These are phyloP conservation scores for Drosophila sucinea DNA, from an alignment of 1,140 invertebrate species.

Conservation along the genomic window DNA sequence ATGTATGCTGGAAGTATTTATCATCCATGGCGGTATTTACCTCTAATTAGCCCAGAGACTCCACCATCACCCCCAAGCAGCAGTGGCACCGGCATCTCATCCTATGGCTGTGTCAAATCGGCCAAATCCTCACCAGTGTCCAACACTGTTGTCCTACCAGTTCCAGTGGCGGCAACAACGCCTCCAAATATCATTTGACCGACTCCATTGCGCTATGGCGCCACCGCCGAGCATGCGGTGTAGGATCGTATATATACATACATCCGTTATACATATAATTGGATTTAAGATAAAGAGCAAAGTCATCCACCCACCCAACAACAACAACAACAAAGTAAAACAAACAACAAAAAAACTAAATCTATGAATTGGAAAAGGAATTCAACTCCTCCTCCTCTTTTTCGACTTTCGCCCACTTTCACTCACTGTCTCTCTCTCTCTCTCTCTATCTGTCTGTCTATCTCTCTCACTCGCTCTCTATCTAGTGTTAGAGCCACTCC, in stretches of 20 bases:
- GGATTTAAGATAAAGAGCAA: conserved; percentile 10
- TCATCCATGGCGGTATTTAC: conserved; percentile 82
- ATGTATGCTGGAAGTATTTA: conserved; percentile 80
- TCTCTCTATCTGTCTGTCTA: not conserved
- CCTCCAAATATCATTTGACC: conserved; percentile 83
- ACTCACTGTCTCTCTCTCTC: not conserved
- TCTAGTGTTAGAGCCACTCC: conserved; percentile 46
- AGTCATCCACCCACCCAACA: conserved; percentile 17
- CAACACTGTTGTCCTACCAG: conserved; percentile 19
- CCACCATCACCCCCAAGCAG: conserved; percentile 80
- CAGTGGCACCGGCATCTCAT: conserved; percentile 74
- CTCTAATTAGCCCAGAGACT: conserved; percentile 77
- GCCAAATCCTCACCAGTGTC: conserved; percentile 76
- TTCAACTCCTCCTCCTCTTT: not conserved
- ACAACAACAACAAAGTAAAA: conserved; percentile 1
- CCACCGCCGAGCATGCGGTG: conserved; percentile 76
- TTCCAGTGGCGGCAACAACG: conserved; percentile 44
- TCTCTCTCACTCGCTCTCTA: conserved; percentile 15
- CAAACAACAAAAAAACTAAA: conserved; percentile 16
- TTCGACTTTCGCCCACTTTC: not conserved
- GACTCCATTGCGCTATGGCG: conserved; percentile 82
- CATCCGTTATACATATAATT: not conserved
- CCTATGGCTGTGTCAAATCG: conserved; percentile 79
- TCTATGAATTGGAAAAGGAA: conserved; percentile 13
- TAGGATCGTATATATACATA: conserved; percentile 32